Evolutionary conservation across 2,797 vertebrate genomes (phyloP).

Genomic region (Nyctibius grandis): DNA sequence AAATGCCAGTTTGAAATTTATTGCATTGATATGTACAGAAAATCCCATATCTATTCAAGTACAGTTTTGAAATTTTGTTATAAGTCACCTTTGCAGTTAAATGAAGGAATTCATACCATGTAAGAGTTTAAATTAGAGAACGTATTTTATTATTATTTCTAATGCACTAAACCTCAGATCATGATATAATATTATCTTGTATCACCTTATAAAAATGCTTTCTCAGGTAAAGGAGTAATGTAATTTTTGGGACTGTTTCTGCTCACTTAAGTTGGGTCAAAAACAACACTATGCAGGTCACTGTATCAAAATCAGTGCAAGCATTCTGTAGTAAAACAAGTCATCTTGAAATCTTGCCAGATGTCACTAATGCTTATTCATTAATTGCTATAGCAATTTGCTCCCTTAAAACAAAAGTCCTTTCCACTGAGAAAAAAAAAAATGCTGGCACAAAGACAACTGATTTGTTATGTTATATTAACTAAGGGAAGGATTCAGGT

Average conservation of each 20-base stretch:
- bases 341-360: constrained; percentile 31
- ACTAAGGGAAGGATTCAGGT: background rate
- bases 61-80: background rate
- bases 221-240: background rate
- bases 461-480: background rate
- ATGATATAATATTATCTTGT: background rate
- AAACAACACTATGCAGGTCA: background rate
- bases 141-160: background rate
- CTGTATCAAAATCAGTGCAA: constrained; percentile 11
- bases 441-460: background rate
- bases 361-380: constrained; percentile 9
- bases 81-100: background rate
- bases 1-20: background rate
- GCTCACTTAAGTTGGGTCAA: constrained; percentile 5
- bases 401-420: background rate
- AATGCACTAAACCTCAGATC: background rate
- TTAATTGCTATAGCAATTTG: background rate
- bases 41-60: background rate
- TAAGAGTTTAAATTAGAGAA: background rate
- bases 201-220: constrained; percentile 11
- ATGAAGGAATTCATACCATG: background rate
- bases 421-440: background rate
- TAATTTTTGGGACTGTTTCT: background rate
- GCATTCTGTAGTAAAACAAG: constrained; percentile 2
- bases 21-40: background rate